Conservation (phyloP, 2,797 vertebrate genomes). For the Sebastes alutus region DNA sequence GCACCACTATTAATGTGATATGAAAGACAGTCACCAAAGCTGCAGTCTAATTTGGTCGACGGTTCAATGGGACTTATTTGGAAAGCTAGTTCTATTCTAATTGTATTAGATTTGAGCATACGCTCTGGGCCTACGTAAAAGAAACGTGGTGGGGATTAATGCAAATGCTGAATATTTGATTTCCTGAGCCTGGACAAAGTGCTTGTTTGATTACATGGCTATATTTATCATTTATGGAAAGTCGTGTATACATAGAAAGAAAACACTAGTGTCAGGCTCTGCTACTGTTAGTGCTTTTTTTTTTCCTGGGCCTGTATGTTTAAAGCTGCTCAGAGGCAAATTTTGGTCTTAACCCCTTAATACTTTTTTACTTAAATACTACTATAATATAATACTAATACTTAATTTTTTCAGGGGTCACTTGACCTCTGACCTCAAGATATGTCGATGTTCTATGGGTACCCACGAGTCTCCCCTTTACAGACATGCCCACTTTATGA, state of each 20-base stretch:
- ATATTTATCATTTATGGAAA: not conserved
- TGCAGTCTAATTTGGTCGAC: constrained; percentile 39
- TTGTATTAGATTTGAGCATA: constrained; percentile 44
- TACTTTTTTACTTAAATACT: too few species aligned
- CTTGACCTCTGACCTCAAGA: too few species aligned
- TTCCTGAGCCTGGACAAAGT: constrained; percentile 8
- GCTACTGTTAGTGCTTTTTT: not conserved
- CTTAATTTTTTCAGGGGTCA: too few species aligned
- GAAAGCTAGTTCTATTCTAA: constrained; percentile 42
- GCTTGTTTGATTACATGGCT: not conserved
- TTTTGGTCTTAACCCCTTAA: not conserved
- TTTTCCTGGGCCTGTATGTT: not conserved
- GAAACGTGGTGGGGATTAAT: constrained; percentile 16
- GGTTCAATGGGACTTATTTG: constrained; percentile 46
- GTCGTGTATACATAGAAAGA: not conserved
- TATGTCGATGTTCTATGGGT: too few species aligned
- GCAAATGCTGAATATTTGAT: constrained; percentile 21
- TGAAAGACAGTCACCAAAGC: constrained; percentile 51
- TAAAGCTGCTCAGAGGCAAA: not conserved
- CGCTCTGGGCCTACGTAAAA: constrained; percentile 26
- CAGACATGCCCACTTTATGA: too few species aligned
- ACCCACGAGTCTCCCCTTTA: too few species aligned
- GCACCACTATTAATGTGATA: constrained; percentile 52
- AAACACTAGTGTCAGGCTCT: not conserved
- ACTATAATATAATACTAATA: too few species aligned